These are phyloP conservation scores for Carlito syrichta DNA, from an alignment of 2,113 vertebrate species.

Conservation along the genomic window DNA sequence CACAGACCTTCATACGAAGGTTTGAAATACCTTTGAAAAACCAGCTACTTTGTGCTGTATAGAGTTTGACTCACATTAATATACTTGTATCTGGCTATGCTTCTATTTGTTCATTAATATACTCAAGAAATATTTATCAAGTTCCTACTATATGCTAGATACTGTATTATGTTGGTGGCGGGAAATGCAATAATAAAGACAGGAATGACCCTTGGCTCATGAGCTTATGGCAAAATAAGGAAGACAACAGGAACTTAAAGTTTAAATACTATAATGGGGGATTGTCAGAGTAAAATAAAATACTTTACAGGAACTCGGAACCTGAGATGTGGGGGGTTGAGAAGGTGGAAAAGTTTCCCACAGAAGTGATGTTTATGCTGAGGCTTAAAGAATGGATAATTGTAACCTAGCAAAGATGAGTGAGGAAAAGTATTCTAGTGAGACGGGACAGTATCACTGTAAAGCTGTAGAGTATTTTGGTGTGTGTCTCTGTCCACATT, in stretches of 20 bases:
- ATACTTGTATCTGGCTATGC: neutral
- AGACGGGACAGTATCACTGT: neutral
- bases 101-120: neutral
- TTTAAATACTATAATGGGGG: neutral
- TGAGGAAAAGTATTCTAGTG: neutral
- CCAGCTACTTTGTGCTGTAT: neutral
- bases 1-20: neutral
- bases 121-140: conserved; percentile 9
- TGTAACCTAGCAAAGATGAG: neutral
- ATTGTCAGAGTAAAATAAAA: neutral
- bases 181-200: neutral
- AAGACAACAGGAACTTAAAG: neutral
- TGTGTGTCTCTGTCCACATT: neutral
- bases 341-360: neutral
- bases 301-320: neutral
- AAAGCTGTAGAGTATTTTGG: neutral
- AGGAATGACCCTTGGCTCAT: neutral
- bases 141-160: neutral
- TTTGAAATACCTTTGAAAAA: neutral
- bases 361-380: neutral
- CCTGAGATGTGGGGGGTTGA: neutral
- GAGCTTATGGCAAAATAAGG: neutral
- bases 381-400: neutral
- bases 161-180: neutral
- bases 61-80: conserved; percentile 16